A percentile compares a stretch with the other conserved stretches of the same genome.
Evolutionary conservation across 2,113 vertebrate genomes (phyloP).

Genomic region (Salvator merianae): DNA sequence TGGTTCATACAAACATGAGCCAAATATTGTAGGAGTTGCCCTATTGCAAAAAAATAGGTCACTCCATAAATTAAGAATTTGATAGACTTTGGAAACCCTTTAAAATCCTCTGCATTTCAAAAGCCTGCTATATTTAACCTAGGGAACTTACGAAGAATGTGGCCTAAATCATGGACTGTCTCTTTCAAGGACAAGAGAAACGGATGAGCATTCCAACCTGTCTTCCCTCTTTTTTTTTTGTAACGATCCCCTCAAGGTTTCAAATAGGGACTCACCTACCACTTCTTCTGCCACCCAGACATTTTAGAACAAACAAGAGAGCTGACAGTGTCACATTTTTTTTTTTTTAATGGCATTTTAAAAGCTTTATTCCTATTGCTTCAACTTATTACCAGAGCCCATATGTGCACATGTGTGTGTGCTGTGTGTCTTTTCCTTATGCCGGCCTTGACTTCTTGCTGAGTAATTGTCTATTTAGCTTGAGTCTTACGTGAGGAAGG

Average conservation of each 20-base stretch:
- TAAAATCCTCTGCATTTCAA: neutral
- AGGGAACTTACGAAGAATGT: neutral
- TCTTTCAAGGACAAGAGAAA: neutral
- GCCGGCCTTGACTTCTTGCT: neutral
- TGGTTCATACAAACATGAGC: rapidly evolving
- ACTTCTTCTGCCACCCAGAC: neutral
- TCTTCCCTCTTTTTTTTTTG: neutral
- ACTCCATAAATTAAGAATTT: neutral
- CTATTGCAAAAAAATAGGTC: neutral
- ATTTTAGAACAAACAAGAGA: rapidly evolving
- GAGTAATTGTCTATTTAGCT: rapidly evolving
- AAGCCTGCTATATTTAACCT: rapidly evolving
- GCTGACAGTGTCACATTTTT: rapidly evolving
- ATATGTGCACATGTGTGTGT: rapidly evolving
- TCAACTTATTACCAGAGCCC: neutral
- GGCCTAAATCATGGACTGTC: conserved; percentile 28
- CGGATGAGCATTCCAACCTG: rapidly evolving
- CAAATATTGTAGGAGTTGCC: rapidly evolving
- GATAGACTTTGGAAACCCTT: neutral
- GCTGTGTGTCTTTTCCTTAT: rapidly evolving
- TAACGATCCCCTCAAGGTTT: neutral
- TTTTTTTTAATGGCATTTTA: rapidly evolving
- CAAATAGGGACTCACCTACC: rapidly evolving
- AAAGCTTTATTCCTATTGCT: rapidly evolving
- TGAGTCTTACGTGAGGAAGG: rapidly evolving